Evolutionary conservation across 2,797 vertebrate species (phyloP).

Genomic region (Takifugu ocellatus): DNA sequence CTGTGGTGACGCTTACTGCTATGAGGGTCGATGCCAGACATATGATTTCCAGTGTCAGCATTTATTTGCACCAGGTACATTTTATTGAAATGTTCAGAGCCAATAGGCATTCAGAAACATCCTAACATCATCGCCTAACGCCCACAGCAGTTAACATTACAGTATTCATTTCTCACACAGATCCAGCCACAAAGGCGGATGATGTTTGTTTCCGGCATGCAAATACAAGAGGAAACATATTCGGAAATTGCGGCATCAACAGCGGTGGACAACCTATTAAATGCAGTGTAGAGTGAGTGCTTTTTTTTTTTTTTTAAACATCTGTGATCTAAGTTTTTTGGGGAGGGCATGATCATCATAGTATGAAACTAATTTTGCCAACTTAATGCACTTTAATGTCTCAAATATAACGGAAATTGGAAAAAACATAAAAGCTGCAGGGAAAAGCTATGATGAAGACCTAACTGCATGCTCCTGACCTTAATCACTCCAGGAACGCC

Average conservation of each 20-base stretch:
- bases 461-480: slow-evolving; percentile 1
- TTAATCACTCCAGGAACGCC: slow-evolving; percentile 67
- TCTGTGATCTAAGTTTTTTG: not conserved
- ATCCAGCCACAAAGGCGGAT: slow-evolving; percentile 74
- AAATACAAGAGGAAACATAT: slow-evolving; percentile 75
- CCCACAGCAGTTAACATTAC: no score
- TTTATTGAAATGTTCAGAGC: not conserved
- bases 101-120: no score
- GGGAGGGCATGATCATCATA: no score
- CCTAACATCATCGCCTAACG: no score
- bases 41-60: slow-evolving; percentile 81
- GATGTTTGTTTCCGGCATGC: slow-evolving; percentile 75
- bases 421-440: not conserved
- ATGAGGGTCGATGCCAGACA: slow-evolving; percentile 84
- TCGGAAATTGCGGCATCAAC: slow-evolving; percentile 83
- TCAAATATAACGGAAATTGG: no score
- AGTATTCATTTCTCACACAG: slow-evolving; percentile 55
- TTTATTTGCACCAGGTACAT: slow-evolving; percentile 79
- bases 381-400: no score
- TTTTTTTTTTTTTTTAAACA: slow-evolving; percentile 7
- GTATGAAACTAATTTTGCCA: no score
- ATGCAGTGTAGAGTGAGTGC: slow-evolving; percentile 80
- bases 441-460: not conserved
- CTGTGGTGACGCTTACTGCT: slow-evolving; percentile 82
- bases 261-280: not conserved